Percentiles rank a stretch among this genome's conserved stretches.
These are phyloP conservation scores for Calliphora vomitoria DNA, from an alignment of 2,888 invertebrate species.

Conservation along the genomic window DNA sequence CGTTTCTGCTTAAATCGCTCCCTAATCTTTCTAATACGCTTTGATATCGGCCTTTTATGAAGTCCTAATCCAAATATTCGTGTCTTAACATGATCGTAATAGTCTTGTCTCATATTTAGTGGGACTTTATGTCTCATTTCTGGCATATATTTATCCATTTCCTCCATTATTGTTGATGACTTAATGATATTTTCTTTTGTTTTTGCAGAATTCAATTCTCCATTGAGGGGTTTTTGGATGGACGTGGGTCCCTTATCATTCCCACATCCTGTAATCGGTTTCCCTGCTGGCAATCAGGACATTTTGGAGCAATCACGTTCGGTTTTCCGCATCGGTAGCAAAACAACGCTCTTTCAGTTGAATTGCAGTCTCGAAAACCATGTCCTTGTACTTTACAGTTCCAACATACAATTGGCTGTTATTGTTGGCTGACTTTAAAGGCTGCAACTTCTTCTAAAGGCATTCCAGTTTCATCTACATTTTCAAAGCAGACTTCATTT, in stretches of 20 bases:
- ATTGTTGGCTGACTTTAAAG: background rate
- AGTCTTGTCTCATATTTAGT: background rate
- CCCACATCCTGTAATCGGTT: conserved; percentile 36
- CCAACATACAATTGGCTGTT: conserved; percentile 8
- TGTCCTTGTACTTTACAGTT: conserved; percentile 9
- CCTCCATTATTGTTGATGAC: background rate
- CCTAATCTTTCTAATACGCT: background rate
- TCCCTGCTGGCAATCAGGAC: conserved; percentile 33
- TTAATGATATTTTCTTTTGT: background rate
- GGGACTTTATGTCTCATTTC: conserved; percentile 23
- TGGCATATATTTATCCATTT: background rate
- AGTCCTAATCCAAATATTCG: background rate
- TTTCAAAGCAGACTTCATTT: background rate
- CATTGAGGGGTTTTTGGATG: conserved; percentile 3
- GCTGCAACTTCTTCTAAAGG: background rate
- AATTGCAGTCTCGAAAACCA: background rate
- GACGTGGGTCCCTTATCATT: conserved; percentile 29
- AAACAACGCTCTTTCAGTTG: conserved; percentile 7
- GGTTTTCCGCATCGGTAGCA: conserved; percentile 36
- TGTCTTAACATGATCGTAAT: background rate
- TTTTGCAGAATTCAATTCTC: background rate
- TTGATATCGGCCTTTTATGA: background rate
- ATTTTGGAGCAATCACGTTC: conserved; percentile 9
- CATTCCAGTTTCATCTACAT: background rate
- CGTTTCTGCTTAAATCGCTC: background rate